These are phyloP conservation scores for Toxostoma redivivum DNA, from an alignment of 2,113 vertebrate species.

Conservation along the genomic window DNA sequence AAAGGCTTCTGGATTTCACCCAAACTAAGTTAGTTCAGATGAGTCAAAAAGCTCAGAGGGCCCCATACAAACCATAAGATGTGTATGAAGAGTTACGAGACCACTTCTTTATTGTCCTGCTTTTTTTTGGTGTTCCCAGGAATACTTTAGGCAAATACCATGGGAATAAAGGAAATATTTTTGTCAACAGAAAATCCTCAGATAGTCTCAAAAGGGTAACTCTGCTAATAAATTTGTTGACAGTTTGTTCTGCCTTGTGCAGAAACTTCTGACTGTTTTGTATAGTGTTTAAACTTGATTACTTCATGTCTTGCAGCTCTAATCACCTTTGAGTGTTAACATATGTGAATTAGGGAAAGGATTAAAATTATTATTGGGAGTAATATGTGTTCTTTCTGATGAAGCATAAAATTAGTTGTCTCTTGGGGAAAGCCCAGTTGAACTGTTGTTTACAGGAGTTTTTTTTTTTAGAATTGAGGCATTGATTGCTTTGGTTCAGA, in stretches of 20 bases:
- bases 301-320: background rate
- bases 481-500: background rate
- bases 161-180: background rate
- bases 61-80: background rate
- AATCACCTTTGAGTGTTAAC: conserved; percentile 25
- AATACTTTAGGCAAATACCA: background rate
- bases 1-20: background rate
- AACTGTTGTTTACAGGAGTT: background rate
- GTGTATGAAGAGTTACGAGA: background rate
- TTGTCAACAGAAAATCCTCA: background rate
- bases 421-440: background rate
- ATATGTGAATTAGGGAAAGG: background rate
- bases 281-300: background rate
- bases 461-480: background rate
- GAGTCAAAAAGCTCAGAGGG: background rate
- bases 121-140: background rate
- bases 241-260: background rate
- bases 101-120: background rate
- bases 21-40: background rate
- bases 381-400: conserved; percentile 31
- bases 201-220: background rate
- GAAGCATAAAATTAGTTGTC: conserved; percentile 23
- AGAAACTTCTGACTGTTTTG: background rate
- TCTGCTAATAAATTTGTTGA: background rate
- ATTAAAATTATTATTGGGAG: conserved; percentile 27